Base-by-base conservation (phyloP, 2,113 vertebrate species). In the Kryptolebias marmoratus region DNA sequence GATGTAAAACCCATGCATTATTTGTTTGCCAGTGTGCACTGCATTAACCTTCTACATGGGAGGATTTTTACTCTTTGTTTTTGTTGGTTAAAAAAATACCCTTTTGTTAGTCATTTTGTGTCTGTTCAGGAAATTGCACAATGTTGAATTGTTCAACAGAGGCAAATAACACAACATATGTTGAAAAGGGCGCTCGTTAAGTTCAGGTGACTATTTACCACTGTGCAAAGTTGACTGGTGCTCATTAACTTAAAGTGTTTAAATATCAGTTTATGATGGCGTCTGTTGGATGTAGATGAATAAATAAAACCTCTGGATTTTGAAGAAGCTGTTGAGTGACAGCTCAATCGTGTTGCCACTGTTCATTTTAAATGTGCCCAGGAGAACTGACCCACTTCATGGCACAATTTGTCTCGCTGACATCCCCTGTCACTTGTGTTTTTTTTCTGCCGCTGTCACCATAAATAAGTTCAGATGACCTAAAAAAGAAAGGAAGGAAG, bases 331-430 rank as follows among this genome's bases (percentile, higher is more conserved):
- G 76, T 85, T 75, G 79, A 80, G 79, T 45, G 45, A 63, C 66
- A 68, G 62, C 65, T 76, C 76, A 63, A 42, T 64, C 30, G 42
- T 75, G 73, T 77, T 75, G 22, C 70, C 54, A 58, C 68, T 62
- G 74, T 85, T 79, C 79, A 65, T 75, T 83, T 65, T 78, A 75
- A 81, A 73, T 13, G 52, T 59, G 39, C 87, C 58, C 82, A 65
- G 9, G 75, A 88, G 88, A 84, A 72, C 70, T 78, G 83, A 83
- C 87, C 88, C 82, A 90, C 81, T 89, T 91, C 64, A 68, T 76
- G 59, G 64, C 73, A 64, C 64, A 77, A 86, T 82, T 79, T 58
- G 54, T 76, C 71, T 78, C 77, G 49, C 63, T 74, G 72, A 76
- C 72, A 82, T 77, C 50, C 71, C 81, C 62, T 39, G 47, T 87